Evolutionary conservation across 2,113 vertebrate species (phyloP), one percentile per base, ranked within the genome.

Genomic region (Trichomycterus rosablanca): DNA sequence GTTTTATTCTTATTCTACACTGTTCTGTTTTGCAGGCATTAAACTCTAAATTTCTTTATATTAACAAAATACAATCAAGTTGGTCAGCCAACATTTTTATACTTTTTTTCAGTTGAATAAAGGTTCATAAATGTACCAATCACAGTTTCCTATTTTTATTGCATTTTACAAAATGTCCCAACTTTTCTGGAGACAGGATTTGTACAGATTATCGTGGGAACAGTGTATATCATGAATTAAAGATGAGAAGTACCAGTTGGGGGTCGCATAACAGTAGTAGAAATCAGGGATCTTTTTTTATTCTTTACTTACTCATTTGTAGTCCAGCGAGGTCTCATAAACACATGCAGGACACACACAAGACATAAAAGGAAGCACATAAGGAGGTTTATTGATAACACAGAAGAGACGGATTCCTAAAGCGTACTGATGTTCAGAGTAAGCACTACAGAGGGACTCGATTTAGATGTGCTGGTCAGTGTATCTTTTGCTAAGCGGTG

Each of bases 191-290:
- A n/a, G n/a, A n/a, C n/a, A n/a, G n/a, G n/a, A n/a, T n/a, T n/a
- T n/a, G n/a, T n/a, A n/a, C n/a, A n/a, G n/a, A 35, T 54, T 34
- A 63, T 54, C 26, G 49, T 61, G 59, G 52, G 45, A 68, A 51
- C 53, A 37, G 49, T 52, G 67, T 48, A 43, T 64, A 53, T 19
- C 32, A 73, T 76, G 74, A 76, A 79, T 80, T 66, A 79, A 80
- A 76, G 55, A 80, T 82, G 66, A 37, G 2, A 45, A 64, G 53
- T 39, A 59, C 50, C 71, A 64, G 70, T 58, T 58, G 24, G 11
- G 26, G 65, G 50, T 26, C 66, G 30, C 6, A 68, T 18, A 59
- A 72, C 28, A 62, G 52, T 54, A 53, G 7, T 9, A 4, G 34
- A 7, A 15, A 39, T 19, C 18, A 37, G n/a, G 19, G 24, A 53